Conservation (phyloP, 2,113 vertebrate genomes). For the Picathartes gymnocephalus region DNA sequence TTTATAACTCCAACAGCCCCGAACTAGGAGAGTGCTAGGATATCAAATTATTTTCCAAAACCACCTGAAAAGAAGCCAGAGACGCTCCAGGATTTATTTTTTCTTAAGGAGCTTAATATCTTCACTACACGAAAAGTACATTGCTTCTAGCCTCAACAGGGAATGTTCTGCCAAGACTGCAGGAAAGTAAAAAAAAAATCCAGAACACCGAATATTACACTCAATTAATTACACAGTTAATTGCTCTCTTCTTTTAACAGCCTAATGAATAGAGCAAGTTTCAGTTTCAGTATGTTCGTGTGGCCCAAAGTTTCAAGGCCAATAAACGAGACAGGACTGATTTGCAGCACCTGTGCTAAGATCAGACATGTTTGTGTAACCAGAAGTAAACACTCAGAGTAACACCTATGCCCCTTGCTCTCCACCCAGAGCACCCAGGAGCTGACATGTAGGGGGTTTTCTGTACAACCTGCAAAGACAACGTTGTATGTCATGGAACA, state of each 20-base stretch:
- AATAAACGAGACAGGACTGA: neutral
- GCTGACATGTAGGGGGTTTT: neutral
- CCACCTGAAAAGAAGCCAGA: conserved; percentile 53
- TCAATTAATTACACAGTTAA: conserved; percentile 55
- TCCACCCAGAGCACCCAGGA: neutral
- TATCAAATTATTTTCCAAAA: conserved; percentile 60
- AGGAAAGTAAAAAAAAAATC: conserved; percentile 24
- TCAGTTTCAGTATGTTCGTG: conserved; percentile 4
- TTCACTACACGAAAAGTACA: conserved; percentile 41
- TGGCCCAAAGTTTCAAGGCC: neutral
- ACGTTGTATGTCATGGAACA: neutral
- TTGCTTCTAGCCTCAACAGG: conserved; percentile 49
- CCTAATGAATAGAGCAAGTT: conserved; percentile 27
- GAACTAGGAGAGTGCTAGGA: neutral
- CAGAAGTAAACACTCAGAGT: neutral
- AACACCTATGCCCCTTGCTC: neutral
- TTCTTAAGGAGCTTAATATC: conserved; percentile 57
- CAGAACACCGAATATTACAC: conserved; percentile 41
- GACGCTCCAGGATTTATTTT: conserved; percentile 44
- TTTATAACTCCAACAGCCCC: conserved; percentile 7
- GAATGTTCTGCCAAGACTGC: conserved; percentile 39
- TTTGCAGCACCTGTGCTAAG: neutral
- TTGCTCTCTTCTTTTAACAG: conserved; percentile 45
- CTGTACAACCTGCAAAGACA: neutral
- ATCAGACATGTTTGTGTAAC: neutral